Conservation (phyloP, 2,888 invertebrate genomes). For the Dryobota labecula region DNA sequence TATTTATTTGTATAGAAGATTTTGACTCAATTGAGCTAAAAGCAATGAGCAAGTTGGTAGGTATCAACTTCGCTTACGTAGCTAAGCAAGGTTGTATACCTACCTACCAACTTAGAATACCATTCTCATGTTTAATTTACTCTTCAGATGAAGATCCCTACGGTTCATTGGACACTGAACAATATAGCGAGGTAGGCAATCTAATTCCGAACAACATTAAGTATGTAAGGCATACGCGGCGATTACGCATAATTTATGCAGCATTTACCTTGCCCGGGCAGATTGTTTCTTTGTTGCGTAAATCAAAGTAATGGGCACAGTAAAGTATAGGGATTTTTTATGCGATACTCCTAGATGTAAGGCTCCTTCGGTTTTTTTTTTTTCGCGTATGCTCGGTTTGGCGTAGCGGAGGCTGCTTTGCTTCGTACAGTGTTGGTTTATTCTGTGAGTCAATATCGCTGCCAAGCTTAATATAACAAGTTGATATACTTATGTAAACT, state of each 20-base stretch:
- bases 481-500: not conserved
- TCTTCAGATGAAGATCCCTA: slow-evolving; percentile 5
- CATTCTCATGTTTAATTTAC: slow-evolving; percentile 1
- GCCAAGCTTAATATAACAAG: not conserved
- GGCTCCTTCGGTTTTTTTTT: slow-evolving; percentile 9
- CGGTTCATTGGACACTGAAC: slow-evolving; percentile 29
- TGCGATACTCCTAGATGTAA: slow-evolving; percentile 23
- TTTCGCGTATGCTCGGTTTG: not conserved
- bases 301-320: slow-evolving; percentile 61
- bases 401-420: not conserved
- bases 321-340: slow-evolving; percentile 48
- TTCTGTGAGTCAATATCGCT: not conserved
- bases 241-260: slow-evolving; percentile 65
- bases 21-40: not conserved
- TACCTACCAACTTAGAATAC: not conserved
- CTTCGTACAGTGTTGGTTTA: not conserved
- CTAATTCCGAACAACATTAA: slow-evolving; percentile 60
- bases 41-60: not conserved
- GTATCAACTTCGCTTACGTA: no score
- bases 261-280: slow-evolving; percentile 53
- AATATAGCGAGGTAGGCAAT: slow-evolving; percentile 16
- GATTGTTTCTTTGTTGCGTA: slow-evolving; percentile 62
- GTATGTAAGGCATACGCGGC: slow-evolving; percentile 54
- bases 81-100: no score
- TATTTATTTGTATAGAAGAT: no score